These are phyloP conservation scores for Artibeus jamaicensis DNA, from an alignment of 2,797 vertebrate genomes.

Conservation along the genomic window DNA sequence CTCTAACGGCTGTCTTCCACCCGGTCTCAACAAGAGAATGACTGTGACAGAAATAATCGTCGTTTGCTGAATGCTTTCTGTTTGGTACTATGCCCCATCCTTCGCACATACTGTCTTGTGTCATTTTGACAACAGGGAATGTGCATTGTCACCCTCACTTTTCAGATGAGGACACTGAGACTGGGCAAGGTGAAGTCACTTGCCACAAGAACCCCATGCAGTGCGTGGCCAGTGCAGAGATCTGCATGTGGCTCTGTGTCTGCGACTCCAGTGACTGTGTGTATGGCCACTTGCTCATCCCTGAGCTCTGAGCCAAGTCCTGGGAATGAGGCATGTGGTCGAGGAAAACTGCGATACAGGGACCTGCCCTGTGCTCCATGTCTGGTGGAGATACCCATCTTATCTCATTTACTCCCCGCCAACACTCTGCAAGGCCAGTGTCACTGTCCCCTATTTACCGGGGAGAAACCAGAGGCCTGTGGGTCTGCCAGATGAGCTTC, in stretches of 20 bases:
- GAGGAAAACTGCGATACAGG: rapidly evolving
- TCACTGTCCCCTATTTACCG: background rate
- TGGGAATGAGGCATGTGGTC: background rate
- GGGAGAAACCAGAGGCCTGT: background rate
- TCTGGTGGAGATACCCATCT: background rate
- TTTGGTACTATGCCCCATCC: background rate
- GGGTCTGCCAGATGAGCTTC: background rate
- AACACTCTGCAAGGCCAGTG: background rate
- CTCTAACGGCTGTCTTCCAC: background rate
- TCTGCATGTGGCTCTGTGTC: background rate
- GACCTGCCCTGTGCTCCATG: background rate
- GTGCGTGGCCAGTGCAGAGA: background rate
- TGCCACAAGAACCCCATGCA: background rate
- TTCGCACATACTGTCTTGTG: background rate
- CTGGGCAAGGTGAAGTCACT: background rate
- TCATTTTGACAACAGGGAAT: background rate
- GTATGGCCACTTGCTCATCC: background rate
- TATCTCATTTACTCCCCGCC: background rate
- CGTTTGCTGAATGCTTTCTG: background rate
- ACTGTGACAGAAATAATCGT: background rate
- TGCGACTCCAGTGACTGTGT: background rate
- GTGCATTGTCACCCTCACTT: background rate
- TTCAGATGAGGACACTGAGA: background rate
- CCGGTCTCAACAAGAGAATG: background rate
- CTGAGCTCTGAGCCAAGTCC: background rate